Evolutionary conservation across 2,797 vertebrate species (phyloP), one percentile per base, ranked within the genome.

Genomic region (Nyctalus aviator): DNA sequence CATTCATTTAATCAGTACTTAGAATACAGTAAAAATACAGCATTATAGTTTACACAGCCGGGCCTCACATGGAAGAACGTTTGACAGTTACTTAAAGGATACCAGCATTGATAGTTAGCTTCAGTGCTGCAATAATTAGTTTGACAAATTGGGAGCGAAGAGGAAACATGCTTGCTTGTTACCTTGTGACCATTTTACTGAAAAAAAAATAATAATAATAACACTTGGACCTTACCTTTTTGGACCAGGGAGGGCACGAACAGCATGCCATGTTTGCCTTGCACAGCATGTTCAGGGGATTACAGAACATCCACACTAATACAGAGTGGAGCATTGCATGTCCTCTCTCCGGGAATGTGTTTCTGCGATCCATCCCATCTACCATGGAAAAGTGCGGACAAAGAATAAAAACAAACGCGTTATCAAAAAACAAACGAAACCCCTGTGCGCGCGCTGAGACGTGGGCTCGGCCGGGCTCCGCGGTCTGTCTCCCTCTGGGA

Each of bases 121-220:
- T 72, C 32, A 69, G 48, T 14, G 53, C 17, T 53, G 10, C 3
- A 84, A 5, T 35, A 21, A 57, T 21, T 78, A 77, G 11, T 57
- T 83, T 69, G 14, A 83, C 64, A 37, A 83, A 64, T 37, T 87
- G 13, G 48, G 44, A 66, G 27, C 76, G 37, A 57, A 66, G 57
- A 44, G 91, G 32, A 30, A 83, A 41, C 4, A 50, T 37, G 11
- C 30, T 68, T 21, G 8, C 8, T 44, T 10, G 15, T 83, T 50
- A 77, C 17, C 37, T 37, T 66, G 23, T 35, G n/a, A 73, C 86
- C 46, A 64, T 83, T 94, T 35, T 90, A 89, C 32, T 89, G 91
- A 8, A 5, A 35, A 15, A 76, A 17, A 46, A 71, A 30, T 79
- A 79, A 37, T 37, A 41, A 41, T 41, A 79, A 37, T 37, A 41